Evolutionary conservation across 1,140 invertebrate species (phyloP).

Genomic region (Drosophila subobscura): DNA sequence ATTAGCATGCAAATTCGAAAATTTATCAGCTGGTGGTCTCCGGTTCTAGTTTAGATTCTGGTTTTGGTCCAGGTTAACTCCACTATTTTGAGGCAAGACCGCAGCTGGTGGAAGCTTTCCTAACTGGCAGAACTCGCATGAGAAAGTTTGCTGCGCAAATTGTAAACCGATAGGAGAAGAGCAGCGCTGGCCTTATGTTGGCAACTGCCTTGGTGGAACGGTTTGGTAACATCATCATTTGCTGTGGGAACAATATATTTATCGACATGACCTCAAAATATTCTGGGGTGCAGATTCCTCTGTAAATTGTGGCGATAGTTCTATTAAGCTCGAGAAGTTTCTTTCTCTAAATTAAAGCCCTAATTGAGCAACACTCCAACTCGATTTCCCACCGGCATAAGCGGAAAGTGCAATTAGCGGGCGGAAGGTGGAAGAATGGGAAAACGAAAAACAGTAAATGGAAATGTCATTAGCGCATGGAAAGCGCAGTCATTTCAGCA

Average conservation of each 20-base stretch:
- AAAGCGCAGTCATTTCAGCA: constrained; percentile 4
- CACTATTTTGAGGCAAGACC: constrained; percentile 21
- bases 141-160: constrained; percentile 71
- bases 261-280: constrained; percentile 33
- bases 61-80: constrained; percentile 9
- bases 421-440: constrained; percentile 15
- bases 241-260: constrained; percentile 23
- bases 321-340: no score
- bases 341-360: neutral
- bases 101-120: constrained; percentile 32
- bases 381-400: constrained; percentile 8
- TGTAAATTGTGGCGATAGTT: no score
- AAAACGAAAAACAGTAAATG: constrained; percentile 3
- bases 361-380: constrained; percentile 1
- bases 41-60: neutral
- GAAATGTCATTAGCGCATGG: constrained; percentile 25
- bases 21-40: constrained; percentile 54
- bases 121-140: constrained; percentile 62
- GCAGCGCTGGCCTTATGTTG: constrained; percentile 24
- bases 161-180: no score
- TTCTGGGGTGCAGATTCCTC: neutral
- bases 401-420: constrained; percentile 18
- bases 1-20: constrained; percentile 74
- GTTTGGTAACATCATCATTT: constrained; percentile 13
- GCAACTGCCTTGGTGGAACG: neutral